Evolutionary conservation across 2,888 invertebrate genomes (phyloP).

Genomic region (Tetrapedia diversipes): DNA sequence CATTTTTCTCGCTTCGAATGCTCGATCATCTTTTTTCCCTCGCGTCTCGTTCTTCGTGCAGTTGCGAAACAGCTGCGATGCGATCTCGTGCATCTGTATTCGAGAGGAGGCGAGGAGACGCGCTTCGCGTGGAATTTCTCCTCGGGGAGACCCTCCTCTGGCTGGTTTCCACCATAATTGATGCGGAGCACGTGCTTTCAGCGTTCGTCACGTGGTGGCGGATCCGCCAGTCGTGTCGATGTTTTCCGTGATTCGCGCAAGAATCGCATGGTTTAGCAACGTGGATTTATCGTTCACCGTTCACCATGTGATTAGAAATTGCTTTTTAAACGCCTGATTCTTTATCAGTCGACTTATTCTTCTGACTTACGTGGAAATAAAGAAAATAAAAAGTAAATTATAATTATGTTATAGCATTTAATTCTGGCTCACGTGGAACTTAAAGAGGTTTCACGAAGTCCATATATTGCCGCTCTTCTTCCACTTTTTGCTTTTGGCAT

Average conservation of each 20-base stretch:
- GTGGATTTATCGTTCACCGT: neutral
- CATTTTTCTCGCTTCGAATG: conserved; percentile 27
- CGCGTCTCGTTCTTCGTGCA: conserved; percentile 1
- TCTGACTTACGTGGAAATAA: neutral
- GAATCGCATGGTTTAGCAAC: conserved; percentile 16
- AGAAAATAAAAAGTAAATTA: neutral
- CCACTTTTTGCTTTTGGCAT: too few relatives aligned
- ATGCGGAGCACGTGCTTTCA: conserved; percentile 72
- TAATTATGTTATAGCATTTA: neutral
- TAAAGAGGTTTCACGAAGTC: too few relatives aligned
- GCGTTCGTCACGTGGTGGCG: conserved; percentile 62
- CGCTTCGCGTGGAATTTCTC: conserved; percentile 65
- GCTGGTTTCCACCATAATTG: conserved; percentile 67
- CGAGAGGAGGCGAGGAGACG: conserved; percentile 13
- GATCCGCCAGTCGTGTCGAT: conserved; percentile 32
- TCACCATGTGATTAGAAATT: neutral
- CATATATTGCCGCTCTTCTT: too few relatives aligned
- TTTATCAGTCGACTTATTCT: neutral
- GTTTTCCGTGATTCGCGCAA: conserved; percentile 38
- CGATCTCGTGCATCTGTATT: conserved; percentile 31
- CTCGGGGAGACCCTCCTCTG: conserved; percentile 47
- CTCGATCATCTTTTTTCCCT: conserved; percentile 21
- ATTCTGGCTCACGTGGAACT: too few relatives aligned
- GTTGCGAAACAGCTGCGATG: conserved; percentile 45
- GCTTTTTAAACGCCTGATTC: neutral